Percentiles rank a stretch among this genome's conserved stretches.
phyloP scores from a whole-genome alignment of 2,113 vertebrate species.

The Myiopsitta monachus region DNA sequence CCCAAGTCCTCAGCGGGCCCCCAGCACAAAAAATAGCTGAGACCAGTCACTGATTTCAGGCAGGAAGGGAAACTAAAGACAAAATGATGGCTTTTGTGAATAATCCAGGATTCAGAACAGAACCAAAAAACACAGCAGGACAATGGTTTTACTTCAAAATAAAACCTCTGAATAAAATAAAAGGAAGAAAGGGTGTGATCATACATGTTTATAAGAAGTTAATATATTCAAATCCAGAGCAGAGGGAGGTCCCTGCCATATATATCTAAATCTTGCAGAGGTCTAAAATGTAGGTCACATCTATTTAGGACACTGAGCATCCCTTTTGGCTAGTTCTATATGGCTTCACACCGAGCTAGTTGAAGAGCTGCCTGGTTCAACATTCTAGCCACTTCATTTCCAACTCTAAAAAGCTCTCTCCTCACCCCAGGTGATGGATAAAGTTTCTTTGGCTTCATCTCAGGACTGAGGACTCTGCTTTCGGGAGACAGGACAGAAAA shows the following conservation, averaged over 20 bases:
- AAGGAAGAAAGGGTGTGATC: neutral
- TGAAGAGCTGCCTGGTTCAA: constrained; percentile 1
- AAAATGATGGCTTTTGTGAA: neutral
- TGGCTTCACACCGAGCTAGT: neutral
- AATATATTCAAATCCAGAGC: neutral
- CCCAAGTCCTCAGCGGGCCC: neutral
- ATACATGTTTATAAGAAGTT: neutral
- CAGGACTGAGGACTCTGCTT: neutral
- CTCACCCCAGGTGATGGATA: neutral
- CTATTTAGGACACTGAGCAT: constrained; percentile 57
- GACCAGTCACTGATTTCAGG: neutral
- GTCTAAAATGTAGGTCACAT: constrained; percentile 58
- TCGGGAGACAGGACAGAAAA: neutral
- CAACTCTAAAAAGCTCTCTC: neutral
- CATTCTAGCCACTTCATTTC: neutral
- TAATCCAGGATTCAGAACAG: neutral
- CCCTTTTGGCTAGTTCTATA: constrained; percentile 42
- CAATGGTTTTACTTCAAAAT: neutral
- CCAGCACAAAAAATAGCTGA: neutral
- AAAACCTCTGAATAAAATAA: neutral
- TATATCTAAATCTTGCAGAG: constrained; percentile 35
- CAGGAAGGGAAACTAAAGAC: neutral
- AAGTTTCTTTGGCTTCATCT: neutral
- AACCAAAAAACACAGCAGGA: neutral
- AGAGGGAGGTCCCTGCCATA: constrained; percentile 36